These are phyloP conservation scores for Nephotettix cincticeps DNA, from an alignment of 1,140 invertebrate genomes.

Conservation along the genomic window DNA sequence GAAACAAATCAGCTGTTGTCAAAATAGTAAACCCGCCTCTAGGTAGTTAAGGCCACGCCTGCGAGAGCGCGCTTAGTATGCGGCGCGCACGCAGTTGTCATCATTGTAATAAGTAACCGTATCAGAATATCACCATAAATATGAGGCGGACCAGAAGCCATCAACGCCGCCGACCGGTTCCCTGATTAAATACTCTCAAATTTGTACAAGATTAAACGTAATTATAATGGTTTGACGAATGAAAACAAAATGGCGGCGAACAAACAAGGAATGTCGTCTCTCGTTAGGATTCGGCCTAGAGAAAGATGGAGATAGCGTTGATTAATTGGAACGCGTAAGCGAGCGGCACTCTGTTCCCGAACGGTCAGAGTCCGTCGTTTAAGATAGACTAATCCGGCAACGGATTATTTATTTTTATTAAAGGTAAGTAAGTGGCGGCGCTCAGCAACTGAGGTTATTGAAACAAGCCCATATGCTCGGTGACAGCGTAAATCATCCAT, in stretches of 20 bases:
- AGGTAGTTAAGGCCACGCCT: too few species aligned
- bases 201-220: slow-evolving; percentile 22
- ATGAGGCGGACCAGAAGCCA: not conserved
- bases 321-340: slow-evolving; percentile 10
- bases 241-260: slow-evolving; percentile 3
- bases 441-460: not conserved
- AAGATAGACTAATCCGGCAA: not conserved
- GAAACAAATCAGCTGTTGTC: too few species aligned
- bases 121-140: too few species aligned
- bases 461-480: not conserved
- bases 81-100: too few species aligned
- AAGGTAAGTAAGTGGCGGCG: not conserved
- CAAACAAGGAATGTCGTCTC: not conserved
- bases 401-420: slow-evolving; percentile 11
- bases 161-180: not conserved
- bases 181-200: slow-evolving; percentile 1
- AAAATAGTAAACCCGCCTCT: too few species aligned
- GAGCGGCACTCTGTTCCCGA: not conserved
- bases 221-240: slow-evolving; percentile 18
- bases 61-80: too few species aligned
- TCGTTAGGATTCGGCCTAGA: slow-evolving; percentile 6
- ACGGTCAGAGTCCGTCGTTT: not conserved
- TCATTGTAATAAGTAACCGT: too few species aligned
- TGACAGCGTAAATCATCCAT: slow-evolving; percentile 21
- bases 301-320: slow-evolving; percentile 14